A percentile compares a stretch with the other conserved stretches of the same genome.
These are phyloP conservation scores for Todiramphus saurophagus DNA, from an alignment of 2,113 vertebrate genomes.

Conservation along the genomic window DNA sequence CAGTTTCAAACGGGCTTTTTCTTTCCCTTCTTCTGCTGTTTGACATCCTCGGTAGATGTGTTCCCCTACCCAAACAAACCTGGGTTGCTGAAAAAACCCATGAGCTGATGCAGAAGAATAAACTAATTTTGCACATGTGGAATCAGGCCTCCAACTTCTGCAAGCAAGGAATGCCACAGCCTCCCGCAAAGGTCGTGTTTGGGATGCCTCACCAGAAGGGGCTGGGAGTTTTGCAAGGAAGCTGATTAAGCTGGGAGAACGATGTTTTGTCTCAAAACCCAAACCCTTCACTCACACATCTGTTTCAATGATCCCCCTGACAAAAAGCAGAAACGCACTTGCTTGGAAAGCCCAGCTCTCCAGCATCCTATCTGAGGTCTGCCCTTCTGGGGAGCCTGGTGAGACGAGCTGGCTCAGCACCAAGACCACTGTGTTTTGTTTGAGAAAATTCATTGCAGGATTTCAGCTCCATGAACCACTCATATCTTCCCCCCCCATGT, in stretches of 20 bases:
- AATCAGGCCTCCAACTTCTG: background rate
- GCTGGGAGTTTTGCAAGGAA: background rate
- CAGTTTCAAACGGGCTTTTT: background rate
- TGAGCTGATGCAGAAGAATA: background rate
- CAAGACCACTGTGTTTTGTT: background rate
- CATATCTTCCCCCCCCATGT: accelerated
- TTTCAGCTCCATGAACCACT: background rate
- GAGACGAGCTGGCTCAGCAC: background rate
- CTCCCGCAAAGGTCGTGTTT: accelerated
- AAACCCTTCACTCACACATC: accelerated
- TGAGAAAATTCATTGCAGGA: background rate
- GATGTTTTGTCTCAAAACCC: background rate
- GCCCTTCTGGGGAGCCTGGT: background rate
- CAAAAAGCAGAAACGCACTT: background rate
- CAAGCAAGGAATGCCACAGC: accelerated
- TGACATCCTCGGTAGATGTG: accelerated
- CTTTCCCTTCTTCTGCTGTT: background rate
- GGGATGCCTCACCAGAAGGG: background rate
- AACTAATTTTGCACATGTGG: background rate
- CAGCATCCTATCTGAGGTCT: background rate
- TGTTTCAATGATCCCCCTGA: background rate
- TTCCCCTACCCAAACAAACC: background rate
- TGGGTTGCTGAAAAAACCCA: background rate
- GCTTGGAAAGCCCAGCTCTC: background rate
- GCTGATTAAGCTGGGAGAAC: background rate